phyloP scores from a whole-genome alignment of 2,797 vertebrate genomes.

The Fistularia tabacaria region DNA sequence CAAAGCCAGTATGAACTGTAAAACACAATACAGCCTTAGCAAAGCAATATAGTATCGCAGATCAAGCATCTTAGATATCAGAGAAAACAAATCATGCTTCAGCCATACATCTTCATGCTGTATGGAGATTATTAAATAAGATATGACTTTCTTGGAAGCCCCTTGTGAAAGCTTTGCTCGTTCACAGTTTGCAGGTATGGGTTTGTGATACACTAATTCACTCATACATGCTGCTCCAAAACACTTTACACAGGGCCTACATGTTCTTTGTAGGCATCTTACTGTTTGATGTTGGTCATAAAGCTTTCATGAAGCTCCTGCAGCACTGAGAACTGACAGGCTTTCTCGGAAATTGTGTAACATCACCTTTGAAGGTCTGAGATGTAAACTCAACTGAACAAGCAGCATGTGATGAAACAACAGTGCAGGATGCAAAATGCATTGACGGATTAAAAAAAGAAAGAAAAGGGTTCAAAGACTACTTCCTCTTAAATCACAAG shows the following conservation, averaged over 20 bases:
- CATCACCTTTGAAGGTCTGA: constrained; percentile 51
- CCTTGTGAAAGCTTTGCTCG: not conserved
- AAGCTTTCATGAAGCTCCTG: constrained; percentile 44
- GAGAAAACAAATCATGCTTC: constrained; percentile 23
- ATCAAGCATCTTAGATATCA: constrained; percentile 46
- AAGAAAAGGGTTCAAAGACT: constrained; percentile 28
- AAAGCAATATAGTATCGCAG: constrained; percentile 8
- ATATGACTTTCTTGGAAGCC: constrained; percentile 2
- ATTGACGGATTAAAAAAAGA: not conserved
- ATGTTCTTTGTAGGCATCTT: constrained; percentile 30
- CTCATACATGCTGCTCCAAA: constrained; percentile 17
- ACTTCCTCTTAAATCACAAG: constrained; percentile 20
- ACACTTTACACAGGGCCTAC: constrained; percentile 22
- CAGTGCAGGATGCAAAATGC: constrained; percentile 20
- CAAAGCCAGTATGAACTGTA: constrained; percentile 33
- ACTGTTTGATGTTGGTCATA: constrained; percentile 53
- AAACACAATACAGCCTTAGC: constrained; percentile 22
- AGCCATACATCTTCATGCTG: not conserved
- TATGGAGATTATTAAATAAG: constrained; percentile 2
- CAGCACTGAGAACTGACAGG: constrained; percentile 37
- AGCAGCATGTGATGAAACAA: constrained; percentile 40
- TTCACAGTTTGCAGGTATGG: constrained; percentile 1
- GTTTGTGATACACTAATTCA: constrained; percentile 29
- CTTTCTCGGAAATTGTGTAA: constrained; percentile 40
- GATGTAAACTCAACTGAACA: constrained; percentile 48